Base-by-base conservation (phyloP, 1,140 invertebrate genomes). In the Vanessa tameamea region DNA sequence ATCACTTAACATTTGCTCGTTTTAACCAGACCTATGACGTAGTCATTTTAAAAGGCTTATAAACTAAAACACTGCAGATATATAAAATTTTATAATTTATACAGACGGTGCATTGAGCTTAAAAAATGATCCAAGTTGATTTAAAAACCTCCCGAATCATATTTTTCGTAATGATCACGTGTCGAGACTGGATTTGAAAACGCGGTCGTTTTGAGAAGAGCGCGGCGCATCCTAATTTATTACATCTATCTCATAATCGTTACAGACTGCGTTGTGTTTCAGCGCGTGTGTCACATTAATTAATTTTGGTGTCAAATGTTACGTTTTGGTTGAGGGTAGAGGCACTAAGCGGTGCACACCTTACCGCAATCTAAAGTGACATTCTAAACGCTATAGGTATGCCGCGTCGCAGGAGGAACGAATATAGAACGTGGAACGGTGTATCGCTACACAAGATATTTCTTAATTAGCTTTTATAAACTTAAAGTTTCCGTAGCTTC, bases 151-250 rank as follows among this genome's bases (percentile, higher is more conserved):
- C 23, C 23, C 23, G 16, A 59, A 61, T 3, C 16, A 11, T 61
- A 37, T 13, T 37, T 61, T 61, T 61, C 57, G 31, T 61, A 37
- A 61, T 61, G 43, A 15, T 61, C 57, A 9, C 57, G 5, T 37
- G 31, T 15, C 16, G 11, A 48, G 63, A 23, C 43, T 48, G 63
- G 63, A 64, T 48, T 48, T 11, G 63, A 15, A 64, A 64, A 47
- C 61, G 37, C 43, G 23, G 23, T 59, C 55, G 55, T 59, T 59
- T 26, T 13, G 55, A 70, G 31, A 51, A 37, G 57, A 53, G 66
- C 50, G 69, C 43, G 61, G 69, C 51, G 48, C 64, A 61, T 66
- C 53, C 50, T 72, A 76, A 76, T 76, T 72, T 72, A 72, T 72
- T 69, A 72, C 47, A 31, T 16, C 65, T 55, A 47, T 72, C 57